Evolutionary conservation across 2,797 vertebrate genomes (phyloP), one percentile per base, ranked within the genome.

Genomic region (Bradypodion pumilum): DNA sequence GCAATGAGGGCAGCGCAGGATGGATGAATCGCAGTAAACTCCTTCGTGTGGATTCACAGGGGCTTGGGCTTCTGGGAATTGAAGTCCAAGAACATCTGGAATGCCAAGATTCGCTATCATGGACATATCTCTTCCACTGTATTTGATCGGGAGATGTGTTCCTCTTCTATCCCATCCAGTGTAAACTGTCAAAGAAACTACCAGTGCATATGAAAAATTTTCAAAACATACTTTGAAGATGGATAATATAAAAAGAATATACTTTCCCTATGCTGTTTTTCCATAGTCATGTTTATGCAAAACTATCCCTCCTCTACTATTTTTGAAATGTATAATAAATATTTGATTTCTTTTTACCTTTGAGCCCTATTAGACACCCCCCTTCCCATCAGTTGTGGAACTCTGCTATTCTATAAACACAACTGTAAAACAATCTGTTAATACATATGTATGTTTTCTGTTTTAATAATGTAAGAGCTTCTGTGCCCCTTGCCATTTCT

Each of bases 401-500:
- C 32, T 49, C 37, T 49, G 35, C 56, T 81, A 42, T 66, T 80
- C 77, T 66, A 25, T 81, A 80, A 84, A 81, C 73, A 56, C 52
- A 15, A 66, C 78, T 84, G 82, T 77, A 81, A 87, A 76, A 72
- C 78, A 80, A 77, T 84, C 23, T 66, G 56, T 81, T 87, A 81
- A 78, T 87, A 37, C 78, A 87, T 81, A 87, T 73, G 82, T 78
- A 84, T 87, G 74, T 60, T 81, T 87, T 81, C 60, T 60, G 77
- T 81, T 87, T 81, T 73, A 87, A 87, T 84, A 78, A 72, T 49
- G 72, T 42, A 3, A 29, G 69, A 85, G 84, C 29, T 85, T 82
- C 77, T 89, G 66, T 85, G 81, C 8, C 25, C 73, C 75, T 86
- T 89, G 86, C 81, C 74, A 65, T 74, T 89, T 84, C 69, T 82